Evolutionary conservation across 2,797 vertebrate genomes (phyloP), one percentile per base, ranked within the genome.

Genomic region (Diplodus sargus): DNA sequence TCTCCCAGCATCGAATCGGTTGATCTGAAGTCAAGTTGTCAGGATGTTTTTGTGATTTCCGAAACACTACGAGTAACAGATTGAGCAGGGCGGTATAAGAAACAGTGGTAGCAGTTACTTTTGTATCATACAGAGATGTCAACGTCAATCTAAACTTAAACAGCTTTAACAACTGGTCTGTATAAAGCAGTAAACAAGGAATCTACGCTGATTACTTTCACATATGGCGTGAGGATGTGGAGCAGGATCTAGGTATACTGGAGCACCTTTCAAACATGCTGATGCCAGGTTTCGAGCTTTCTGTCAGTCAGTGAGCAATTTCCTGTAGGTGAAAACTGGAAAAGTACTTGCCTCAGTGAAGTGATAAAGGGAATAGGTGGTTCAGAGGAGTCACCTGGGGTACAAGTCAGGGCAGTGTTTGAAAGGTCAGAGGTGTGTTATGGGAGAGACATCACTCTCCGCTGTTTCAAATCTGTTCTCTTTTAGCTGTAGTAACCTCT

Each of bases 321-420:
- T 91, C 90, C 86, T 87, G 79, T 58, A 9, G 57, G 52, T 77
- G 59, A 72, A 75, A 70, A 56, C 70, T 91, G 87, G 82, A 82
- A 80, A 92, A 90, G 74, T 67, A 76, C 82, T 87, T 85, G 8
- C 12, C 30, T 56, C 61, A 34, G 81, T 68, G 14, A 79, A 76
- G 68, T 42, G 83, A 89, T 81, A 52, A 82, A 82, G 79, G 68
- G 60, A 76, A 68, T 56, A 47, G 48, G 18, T 73, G 75, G 74
- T 78, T 76, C 23, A 39, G 53, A 73, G 51, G 53, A 74, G 59
- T 28, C 48, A 65, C 22, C 53, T 62, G 59, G 70, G 70, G 70
- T 42, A 52, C 30, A 81, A 68, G 74, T 78, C 59, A 67, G 64
- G 74, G 54, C 13, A 16, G 16, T 52, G 65, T 68, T 72, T 60